Base-by-base conservation (phyloP, 2,113 vertebrate species). In the Neoarius graeffei region DNA sequence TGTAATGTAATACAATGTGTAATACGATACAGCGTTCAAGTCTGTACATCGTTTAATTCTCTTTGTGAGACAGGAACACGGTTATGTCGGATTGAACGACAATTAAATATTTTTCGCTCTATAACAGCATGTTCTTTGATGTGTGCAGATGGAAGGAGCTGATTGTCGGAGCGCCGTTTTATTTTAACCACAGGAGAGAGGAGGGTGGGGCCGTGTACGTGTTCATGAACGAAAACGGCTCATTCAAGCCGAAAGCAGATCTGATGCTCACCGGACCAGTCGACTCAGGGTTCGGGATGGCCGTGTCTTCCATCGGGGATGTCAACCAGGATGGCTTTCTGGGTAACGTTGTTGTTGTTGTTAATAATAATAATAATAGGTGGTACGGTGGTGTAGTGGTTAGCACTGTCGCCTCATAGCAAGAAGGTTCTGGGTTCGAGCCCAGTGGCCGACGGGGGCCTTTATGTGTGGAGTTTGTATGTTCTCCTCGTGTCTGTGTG, bases 281-380 rank as follows among this genome's bases (percentile, higher is more conserved):
- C 0, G 87, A 85, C 30, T 99, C 98, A 0, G 96, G 91, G 0
- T 99, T 99, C 0, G 98, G 98, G 11, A 95, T 98, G 25, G 92
- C 97, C 0, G 90, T 99, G 67, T 93, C 94, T 62, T 95, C 95
- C 56, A 93, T 97, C 0, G 98, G 97, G 50, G 98, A 99, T 88
- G 50, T 99, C 85, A 95, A 99, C 93, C 96, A 97, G 91, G 98
- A 99, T 0, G 97, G 97, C 35, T 99, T 98, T 91, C 96, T 96
- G 92, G 98, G 98, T 99, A 92, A 81, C 30, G 13, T 20, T 42
- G 42, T 42, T 42, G 35, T 42, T 42, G 42, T 42, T 42, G 4
- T 4, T 42, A 42, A 42, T 42, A 42, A 42, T 42, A 42, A 42
- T 42, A 42, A 42, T 42, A 42, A 42, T 42, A 42, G 42, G 42